Evolutionary conservation across 2,888 invertebrate genomes (phyloP).

Genomic region (Apoda limacodes): DNA sequence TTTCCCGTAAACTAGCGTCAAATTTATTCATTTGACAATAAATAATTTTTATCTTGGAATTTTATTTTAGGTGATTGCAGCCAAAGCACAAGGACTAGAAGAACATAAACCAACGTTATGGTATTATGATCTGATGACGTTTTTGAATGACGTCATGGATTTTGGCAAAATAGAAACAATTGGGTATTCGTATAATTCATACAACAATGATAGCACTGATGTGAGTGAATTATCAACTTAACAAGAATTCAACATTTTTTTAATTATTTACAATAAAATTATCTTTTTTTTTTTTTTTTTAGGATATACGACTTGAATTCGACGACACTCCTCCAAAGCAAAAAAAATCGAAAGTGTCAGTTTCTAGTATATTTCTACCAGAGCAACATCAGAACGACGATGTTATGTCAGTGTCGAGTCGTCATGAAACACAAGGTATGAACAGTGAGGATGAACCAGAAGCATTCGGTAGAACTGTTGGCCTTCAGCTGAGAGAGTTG

Average conservation of each 20-base stretch:
- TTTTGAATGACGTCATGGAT: constrained; percentile 12
- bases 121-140: constrained; percentile 24
- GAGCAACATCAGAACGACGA: constrained; percentile 6
- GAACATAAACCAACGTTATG: constrained; percentile 23
- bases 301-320: too few species aligned
- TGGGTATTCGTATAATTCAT: too few species aligned
- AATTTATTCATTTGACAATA: too few species aligned
- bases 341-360: constrained; percentile 1
- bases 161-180: too few species aligned
- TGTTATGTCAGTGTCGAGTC: not conserved
- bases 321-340: too few species aligned
- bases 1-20: too few species aligned
- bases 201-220: too few species aligned
- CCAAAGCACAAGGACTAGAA: constrained; percentile 8
- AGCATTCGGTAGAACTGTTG: constrained; percentile 25
- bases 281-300: too few species aligned
- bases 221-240: too few species aligned
- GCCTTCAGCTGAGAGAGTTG: constrained; percentile 25
- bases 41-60: too few species aligned
- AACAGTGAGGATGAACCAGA: constrained; percentile 11
- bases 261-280: too few species aligned
- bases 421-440: constrained; percentile 5
- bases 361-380: constrained; percentile 4
- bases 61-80: constrained; percentile 17
- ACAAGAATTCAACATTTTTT: too few species aligned